A percentile compares a stretch with the other conserved stretches of the same genome.
These are phyloP conservation scores for Cancer borealis DNA, from an alignment of 2,888 invertebrate species.

Conservation along the genomic window DNA sequence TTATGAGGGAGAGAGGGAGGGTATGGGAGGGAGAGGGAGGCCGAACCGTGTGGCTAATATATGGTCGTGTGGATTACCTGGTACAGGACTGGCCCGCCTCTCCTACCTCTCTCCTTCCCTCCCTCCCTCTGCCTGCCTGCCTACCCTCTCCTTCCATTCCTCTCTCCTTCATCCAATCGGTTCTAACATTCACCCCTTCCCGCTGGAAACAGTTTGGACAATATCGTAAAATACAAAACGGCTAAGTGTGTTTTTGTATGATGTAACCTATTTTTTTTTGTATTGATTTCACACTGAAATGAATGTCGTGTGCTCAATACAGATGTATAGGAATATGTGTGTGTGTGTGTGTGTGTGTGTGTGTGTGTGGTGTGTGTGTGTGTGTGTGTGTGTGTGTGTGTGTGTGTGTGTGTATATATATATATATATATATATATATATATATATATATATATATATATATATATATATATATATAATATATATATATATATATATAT, in stretches of 20 bases:
- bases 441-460: too few species aligned
- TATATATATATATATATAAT: too few species aligned
- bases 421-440: too few species aligned
- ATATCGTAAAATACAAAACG: neutral
- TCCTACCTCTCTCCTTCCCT: neutral
- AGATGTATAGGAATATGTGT: neutral
- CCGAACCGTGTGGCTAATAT: neutral
- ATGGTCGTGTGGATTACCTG: constrained; percentile 12
- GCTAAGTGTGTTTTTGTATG: neutral
- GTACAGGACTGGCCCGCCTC: neutral
- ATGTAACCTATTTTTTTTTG: neutral
- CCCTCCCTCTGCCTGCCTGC: neutral
- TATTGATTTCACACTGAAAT: neutral
- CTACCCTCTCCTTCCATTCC: neutral
- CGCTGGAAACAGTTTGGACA: neutral
- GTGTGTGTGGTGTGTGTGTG: too few species aligned
- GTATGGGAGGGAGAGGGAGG: neutral
- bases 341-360: too few species aligned
- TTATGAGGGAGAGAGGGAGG: neutral
- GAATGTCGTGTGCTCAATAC: neutral
- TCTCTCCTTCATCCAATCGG: too few species aligned
- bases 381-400: too few species aligned
- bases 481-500: too few species aligned
- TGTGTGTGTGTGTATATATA: too few species aligned
- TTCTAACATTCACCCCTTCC: neutral